phyloP scores from a whole-genome alignment of 2,888 invertebrate genomes.

The Druceiella hillmani region DNA sequence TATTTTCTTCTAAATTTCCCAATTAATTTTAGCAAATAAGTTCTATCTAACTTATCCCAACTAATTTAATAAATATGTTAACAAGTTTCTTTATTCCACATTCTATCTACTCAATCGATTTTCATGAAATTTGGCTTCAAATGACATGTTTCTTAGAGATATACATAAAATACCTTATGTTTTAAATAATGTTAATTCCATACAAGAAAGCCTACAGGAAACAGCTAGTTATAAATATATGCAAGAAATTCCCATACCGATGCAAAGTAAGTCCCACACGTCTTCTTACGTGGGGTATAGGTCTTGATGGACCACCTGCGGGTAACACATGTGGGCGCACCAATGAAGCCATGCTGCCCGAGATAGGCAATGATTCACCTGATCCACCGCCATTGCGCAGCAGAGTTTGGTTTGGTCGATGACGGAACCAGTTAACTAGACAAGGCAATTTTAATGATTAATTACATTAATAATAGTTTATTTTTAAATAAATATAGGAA shows the following conservation, averaged over 20 bases:
- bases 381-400: constrained; percentile 50
- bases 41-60: no score
- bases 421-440: constrained; percentile 59
- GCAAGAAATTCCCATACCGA: constrained; percentile 31
- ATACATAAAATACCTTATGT: no score
- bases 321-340: constrained; percentile 37
- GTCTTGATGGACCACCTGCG: constrained; percentile 31
- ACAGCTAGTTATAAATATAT: no score
- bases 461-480: neutral
- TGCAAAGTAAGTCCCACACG: constrained; percentile 43
- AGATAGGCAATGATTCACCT: constrained; percentile 46
- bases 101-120: no score
- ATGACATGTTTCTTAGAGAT: no score
- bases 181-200: no score
- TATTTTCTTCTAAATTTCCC: no score
- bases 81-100: no score
- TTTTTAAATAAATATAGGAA: neutral
- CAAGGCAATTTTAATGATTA: constrained; percentile 8
- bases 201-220: no score
- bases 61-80: no score
- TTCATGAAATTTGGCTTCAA: no score
- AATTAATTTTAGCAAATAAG: no score
- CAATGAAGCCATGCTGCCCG: constrained; percentile 53
- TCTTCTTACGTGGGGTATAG: constrained; percentile 38
- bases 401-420: constrained; percentile 48